Evolutionary conservation across 1,140 invertebrate species (phyloP), one percentile per base, ranked within the genome.

Genomic region (Triops cancriformis): DNA sequence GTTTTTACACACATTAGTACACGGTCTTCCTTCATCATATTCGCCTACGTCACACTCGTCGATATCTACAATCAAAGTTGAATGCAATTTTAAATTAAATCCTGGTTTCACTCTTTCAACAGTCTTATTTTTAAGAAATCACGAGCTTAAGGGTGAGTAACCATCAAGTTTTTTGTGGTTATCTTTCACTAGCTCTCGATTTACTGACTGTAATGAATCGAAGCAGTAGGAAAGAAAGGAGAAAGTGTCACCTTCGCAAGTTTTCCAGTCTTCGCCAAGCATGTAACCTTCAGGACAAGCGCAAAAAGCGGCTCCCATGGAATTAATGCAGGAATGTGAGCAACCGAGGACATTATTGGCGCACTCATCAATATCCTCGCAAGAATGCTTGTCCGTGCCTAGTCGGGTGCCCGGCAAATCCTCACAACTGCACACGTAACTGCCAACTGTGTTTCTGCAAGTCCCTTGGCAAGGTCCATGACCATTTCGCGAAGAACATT

Each of bases 391-490:
- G 82, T 91, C 89, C 12, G 83, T 75, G 14, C 87, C 85, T 77
- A 91, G 86, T 81, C 86, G 84, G 80, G 89, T 90, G 77, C 89
- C 89, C 0, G 85, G 83, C 27, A 89, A 86, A 76, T 84, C 82
- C 31, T 85, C 83, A 82, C 90, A 92, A 74, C 85, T 86, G 81
- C 91, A 93, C 74, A 83, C 81, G 79, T 91, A 90, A 42, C 88
- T 86, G 23, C 89, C 88, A 31, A 81, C 83, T 27, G 87, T 87
- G 84, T 93, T 92, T 75, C 84, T 83, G 82, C 92, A 93, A 26
- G 83, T 84, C 73, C 88, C 89, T 81, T 91, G 88, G 82, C 90
- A 91, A 23, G 89, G 89, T 2, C 90, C 90, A 79, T 90, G 89
- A 3, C 89, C 89, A 82, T 89, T 89, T 78, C 88, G 87, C 6